Conservation (phyloP, 2,888 invertebrate genomes). For the Synanthedon formicaeformis region DNA sequence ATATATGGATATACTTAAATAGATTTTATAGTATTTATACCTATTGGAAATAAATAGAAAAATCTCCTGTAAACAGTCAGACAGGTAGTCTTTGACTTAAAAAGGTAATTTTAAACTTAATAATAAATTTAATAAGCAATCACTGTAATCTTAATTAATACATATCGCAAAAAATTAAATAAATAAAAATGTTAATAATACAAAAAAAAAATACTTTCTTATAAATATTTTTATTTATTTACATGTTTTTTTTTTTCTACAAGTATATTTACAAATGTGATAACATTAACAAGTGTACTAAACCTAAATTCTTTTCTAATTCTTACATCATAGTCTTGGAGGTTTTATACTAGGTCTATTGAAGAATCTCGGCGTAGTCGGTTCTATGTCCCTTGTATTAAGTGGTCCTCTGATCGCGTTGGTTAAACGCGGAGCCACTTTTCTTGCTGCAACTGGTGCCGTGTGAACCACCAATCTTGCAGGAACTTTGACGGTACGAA, state of each 20-base stretch:
- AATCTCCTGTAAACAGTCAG: too few species aligned
- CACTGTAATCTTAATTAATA: neutral
- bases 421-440: constrained; percentile 12
- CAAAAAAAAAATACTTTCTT: neutral
- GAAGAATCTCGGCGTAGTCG: constrained; percentile 42
- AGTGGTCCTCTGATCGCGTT: constrained; percentile 19
- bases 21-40: too few species aligned
- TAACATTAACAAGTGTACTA: constrained; percentile 34
- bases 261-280: constrained; percentile 7
- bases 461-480: constrained; percentile 25
- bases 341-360: constrained; percentile 35
- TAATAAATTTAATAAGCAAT: too few species aligned
- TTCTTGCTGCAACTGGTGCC: constrained; percentile 16
- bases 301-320: constrained; percentile 3
- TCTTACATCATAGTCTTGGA: constrained; percentile 28
- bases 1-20: too few species aligned
- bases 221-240: constrained; percentile 6
- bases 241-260: too few species aligned
- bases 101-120: too few species aligned
- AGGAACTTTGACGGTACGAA: constrained; percentile 24
- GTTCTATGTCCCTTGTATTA: constrained; percentile 36
- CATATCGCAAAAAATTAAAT: neutral
- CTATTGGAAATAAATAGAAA: too few species aligned
- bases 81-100: too few species aligned
- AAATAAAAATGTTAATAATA: neutral